Percentiles rank a stretch among this genome's conserved stretches.
Conservation (phyloP, 92 coral and sea anemone species). For the Heteractis magnifica region DNA sequence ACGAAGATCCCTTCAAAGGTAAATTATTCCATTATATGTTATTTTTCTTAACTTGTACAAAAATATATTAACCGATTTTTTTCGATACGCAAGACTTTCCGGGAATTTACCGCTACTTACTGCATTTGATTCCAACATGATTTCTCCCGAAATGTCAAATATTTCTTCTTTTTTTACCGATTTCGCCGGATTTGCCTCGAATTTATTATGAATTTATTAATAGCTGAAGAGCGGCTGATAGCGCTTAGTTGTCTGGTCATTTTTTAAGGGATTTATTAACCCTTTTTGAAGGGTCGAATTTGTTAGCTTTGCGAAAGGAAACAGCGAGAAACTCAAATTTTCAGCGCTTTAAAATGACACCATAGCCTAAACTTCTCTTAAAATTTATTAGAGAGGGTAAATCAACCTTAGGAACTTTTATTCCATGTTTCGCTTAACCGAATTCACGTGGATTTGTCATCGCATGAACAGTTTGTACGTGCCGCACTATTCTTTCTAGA, state of each 20-base stretch:
- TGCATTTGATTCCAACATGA: neutral
- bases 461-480: neutral
- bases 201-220: neutral
- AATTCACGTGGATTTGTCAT: neutral
- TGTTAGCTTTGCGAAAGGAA: neutral
- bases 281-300: neutral
- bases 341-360: neutral
- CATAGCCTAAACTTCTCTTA: neutral
- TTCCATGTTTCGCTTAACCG: neutral
- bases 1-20: constrained; percentile 78
- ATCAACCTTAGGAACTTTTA: neutral
- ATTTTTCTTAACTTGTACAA: neutral
- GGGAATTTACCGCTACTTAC: neutral
- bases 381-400: neutral
- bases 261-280: neutral
- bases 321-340: neutral
- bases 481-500: neutral
- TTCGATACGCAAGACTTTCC: neutral
- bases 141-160: constrained; percentile 8
- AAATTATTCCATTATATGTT: neutral
- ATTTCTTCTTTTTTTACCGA: constrained; percentile 12
- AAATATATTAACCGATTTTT: neutral
- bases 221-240: neutral
- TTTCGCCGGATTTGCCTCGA: neutral
- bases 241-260: neutral